Evolutionary conservation across 53 echinoderm and acorn worm species (phyloP).

Genomic region (Astropecten irregularis): DNA sequence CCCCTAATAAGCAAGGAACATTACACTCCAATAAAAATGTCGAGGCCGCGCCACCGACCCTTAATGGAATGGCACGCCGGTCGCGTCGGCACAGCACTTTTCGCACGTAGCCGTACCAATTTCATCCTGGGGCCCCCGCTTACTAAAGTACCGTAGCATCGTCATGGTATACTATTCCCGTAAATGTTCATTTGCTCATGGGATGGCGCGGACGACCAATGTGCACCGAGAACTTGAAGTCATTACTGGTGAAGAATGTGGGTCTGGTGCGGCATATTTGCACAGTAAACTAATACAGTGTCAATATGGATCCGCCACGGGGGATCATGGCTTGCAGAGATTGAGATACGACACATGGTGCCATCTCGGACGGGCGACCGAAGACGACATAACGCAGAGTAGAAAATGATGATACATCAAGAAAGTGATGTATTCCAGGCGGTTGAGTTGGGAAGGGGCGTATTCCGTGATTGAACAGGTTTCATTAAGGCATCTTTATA

Average conservation of each 20-base stretch:
- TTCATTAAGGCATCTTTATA: no score
- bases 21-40: no score
- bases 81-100: not conserved
- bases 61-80: conserved; percentile 52
- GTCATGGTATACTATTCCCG: not conserved
- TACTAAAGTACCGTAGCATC: not conserved
- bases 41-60: conserved; percentile 47
- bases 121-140: not conserved
- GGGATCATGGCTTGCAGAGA: not conserved
- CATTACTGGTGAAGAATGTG: not conserved
- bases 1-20: no score
- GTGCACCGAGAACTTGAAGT: not conserved
- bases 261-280: conserved; percentile 26
- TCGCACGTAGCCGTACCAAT: not conserved
- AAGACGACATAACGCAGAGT: no score
- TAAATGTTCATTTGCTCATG: no score
- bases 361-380: no score
- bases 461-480: no score
- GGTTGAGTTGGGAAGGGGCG: no score
- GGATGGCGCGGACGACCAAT: not conserved
- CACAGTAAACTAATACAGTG: conserved; percentile 30
- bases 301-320: not conserved
- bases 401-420: no score
- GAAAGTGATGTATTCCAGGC: no score
- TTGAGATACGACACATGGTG: conserved; percentile 6